A percentile compares a stretch with the other conserved stretches of the same genome.
These are phyloP conservation scores for Ophonus ardosiacus DNA, from an alignment of 2,888 invertebrate species.

Conservation along the genomic window DNA sequence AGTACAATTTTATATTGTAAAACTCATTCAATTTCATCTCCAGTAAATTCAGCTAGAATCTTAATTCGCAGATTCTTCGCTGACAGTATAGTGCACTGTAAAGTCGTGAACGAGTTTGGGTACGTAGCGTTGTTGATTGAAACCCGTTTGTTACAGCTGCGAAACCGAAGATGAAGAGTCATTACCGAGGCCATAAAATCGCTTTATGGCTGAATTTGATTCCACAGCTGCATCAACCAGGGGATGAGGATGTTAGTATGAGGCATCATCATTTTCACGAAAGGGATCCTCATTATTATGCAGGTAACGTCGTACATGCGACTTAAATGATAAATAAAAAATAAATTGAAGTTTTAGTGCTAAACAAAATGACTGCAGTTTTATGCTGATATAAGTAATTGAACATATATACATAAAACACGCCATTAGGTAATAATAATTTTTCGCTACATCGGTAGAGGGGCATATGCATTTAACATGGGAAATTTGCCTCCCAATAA, in stretches of 20 bases:
- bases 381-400: neutral
- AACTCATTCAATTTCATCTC: neutral
- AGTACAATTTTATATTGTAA: neutral
- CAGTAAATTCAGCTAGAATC: neutral
- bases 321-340: neutral
- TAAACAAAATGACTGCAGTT: neutral
- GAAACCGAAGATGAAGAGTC: constrained; percentile 87
- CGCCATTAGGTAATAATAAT: neutral
- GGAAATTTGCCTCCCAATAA: too few relatives aligned
- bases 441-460: too few relatives aligned
- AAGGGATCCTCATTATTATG: constrained; percentile 85
- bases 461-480: too few relatives aligned
- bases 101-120: neutral
- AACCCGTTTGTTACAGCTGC: constrained; percentile 76
- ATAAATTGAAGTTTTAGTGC: neutral
- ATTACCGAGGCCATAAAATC: constrained; percentile 93
- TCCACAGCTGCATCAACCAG: constrained; percentile 91
- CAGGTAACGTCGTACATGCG: constrained; percentile 77
- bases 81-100: neutral
- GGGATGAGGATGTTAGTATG: constrained; percentile 83
- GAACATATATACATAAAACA: neutral
- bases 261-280: constrained; percentile 88
- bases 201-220: constrained; percentile 93
- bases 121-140: constrained; percentile 18
- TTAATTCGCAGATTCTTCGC: neutral